Evolutionary conservation across 2,888 invertebrate genomes (phyloP).

Genomic region (Tetragonula carbonaria): DNA sequence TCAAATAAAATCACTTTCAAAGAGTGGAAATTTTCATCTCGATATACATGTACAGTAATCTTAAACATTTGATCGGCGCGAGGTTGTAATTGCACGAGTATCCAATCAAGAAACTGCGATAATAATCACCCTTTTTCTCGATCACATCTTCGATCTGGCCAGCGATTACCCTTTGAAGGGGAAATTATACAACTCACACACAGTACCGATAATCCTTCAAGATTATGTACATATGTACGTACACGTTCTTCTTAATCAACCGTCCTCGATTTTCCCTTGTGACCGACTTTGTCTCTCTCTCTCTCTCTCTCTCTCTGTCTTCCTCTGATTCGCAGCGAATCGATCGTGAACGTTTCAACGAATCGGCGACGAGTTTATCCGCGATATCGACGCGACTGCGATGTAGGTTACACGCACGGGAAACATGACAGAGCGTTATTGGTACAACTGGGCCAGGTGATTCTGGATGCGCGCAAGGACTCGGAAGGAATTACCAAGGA

Average conservation of each 20-base stretch:
- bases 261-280: too few relatives aligned
- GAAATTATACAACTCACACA: conserved; percentile 33
- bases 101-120: conserved; percentile 10
- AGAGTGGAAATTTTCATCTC: too few relatives aligned
- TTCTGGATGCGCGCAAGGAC: conserved; percentile 16
- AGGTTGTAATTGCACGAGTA: too few relatives aligned
- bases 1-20: too few relatives aligned
- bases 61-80: too few relatives aligned
- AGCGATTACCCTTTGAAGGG: conserved; percentile 19
- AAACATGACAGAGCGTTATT: neutral
- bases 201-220: conserved; percentile 36
- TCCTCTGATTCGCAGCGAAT: too few relatives aligned
- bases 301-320: too few relatives aligned
- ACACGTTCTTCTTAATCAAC: too few relatives aligned
- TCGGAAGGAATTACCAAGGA: neutral
- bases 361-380: neutral
- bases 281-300: too few relatives aligned
- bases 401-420: neutral
- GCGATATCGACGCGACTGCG: neutral
- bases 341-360: too few relatives aligned
- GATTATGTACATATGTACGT: too few relatives aligned
- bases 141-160: neutral
- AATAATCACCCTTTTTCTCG: neutral
- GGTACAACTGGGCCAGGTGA: conserved; percentile 13
- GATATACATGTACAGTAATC: too few relatives aligned